Evolutionary conservation across 1,140 invertebrate genomes (phyloP), one percentile per base, ranked within the genome.

Genomic region (Nebria ingens): DNA sequence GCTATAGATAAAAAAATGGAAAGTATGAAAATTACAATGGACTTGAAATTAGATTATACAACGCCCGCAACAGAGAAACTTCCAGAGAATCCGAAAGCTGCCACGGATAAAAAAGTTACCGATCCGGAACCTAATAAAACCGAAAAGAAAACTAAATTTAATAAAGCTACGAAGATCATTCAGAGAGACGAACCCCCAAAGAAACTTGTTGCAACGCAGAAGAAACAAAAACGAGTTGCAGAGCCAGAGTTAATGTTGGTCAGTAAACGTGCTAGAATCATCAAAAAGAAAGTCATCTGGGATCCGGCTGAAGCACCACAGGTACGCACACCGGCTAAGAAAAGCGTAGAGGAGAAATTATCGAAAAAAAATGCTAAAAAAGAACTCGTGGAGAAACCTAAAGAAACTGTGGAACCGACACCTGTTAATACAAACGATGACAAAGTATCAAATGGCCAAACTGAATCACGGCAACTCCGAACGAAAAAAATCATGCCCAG

Each of bases 271-370:
- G 76, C 76, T 19, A 72, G 81, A 58, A 71, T 84, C 23, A 82
- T 84, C 12, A 84, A 83, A 63, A 79, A 76, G 51, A 83, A 83
- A 69, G 76, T 83, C 13, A 83, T 83, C 57, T 84, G 80, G 78
- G 82, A 84, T 70, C 82, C 82, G 1, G 80, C 82, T 67, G 81
- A 78, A 61, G 76, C 76, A 11, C 21, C 45, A 51, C 29, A 4
- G 17, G 15, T 17, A 4, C 9, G 40, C 4, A 25, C 51, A 20
- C 17, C n/a, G 21, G 15, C 34, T 2, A 3, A 17, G 4, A 29
- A 29, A 29, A 4, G 25, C 4, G 25, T 4, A 4, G 50, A 6
- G 45, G 11, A 21, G 52, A 56, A 56, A 34, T 42, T 11, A 55
- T 51, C 38, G 34, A 56, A 19, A 58, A 61, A 45, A 51, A 60